Base-by-base conservation (phyloP, 2,888 invertebrate species). In the Drosophila kambysellisi region DNA sequence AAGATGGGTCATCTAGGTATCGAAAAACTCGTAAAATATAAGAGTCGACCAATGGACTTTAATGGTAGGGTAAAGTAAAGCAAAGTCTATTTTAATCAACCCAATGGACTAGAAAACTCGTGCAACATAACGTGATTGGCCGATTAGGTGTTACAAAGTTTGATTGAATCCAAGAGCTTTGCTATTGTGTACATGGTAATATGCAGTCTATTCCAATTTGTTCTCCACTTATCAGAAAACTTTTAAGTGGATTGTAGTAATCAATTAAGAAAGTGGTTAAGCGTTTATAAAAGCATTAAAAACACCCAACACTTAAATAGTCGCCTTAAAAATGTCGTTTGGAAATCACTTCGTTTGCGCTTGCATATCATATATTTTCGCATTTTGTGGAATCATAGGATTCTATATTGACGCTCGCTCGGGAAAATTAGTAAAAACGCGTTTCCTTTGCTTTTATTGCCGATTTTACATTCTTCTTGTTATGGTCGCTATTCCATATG, bases 371-470 rank as follows among this genome's bases (percentile, higher is more conserved):
- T 61, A 61, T 57, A 0, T 61, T 7, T 4, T 68, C 17, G 68
- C 57, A 1, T 1, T 68, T 1, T 39, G 12, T 39, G 70, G 70
- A 8, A 11, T 61, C 11, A 2, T 11, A 11, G 35, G 39, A 9
- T 70, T 70, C 12, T 68, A 68, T 20, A 57, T 56, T 52, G 33
- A 70, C 52, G n/a, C 20, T 0, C 43, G 11, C 1, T 46, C 43
- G 29, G 52, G 51, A 9, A 52, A 29, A 9, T 3, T 70, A 39
- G 52, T 56, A 17, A 62, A 29, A 25, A 56, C 67, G 30, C 59
- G 67, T 8, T 20, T 59, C 3, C 12, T 72, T 9, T 17, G 51
- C 7, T 20, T 1, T 11, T 60, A 72, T 33, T 32, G 12, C 29
- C 15, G 39, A 41, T 0, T 67, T 12, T 11, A 15, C 20, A 29